These are phyloP conservation scores for Cataglyphis hispanica DNA, from an alignment of 1,140 invertebrate species.

Conservation along the genomic window DNA sequence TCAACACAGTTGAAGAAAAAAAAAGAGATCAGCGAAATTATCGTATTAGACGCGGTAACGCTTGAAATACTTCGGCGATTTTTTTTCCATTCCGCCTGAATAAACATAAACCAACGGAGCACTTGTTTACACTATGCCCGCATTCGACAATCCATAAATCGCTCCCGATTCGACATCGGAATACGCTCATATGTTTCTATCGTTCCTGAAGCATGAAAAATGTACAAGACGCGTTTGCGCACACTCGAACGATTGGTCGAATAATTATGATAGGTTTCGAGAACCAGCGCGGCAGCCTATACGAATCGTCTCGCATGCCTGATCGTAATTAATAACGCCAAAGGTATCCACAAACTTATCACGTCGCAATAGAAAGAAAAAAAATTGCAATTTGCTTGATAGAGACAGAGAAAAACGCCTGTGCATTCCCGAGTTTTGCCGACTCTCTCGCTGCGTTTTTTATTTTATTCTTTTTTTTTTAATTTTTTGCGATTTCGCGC, in stretches of 20 bases:
- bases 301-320: constrained; percentile 85
- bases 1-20: constrained; percentile 10
- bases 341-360: constrained; percentile 84
- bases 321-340: constrained; percentile 85
- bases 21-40: constrained; percentile 43
- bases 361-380: constrained; percentile 45
- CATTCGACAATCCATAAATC: constrained; percentile 75
- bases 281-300: constrained; percentile 31
- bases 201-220: neutral
- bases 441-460: neutral
- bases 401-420: constrained; percentile 70
- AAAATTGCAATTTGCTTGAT: constrained; percentile 71
- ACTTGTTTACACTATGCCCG: constrained; percentile 69
- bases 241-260: constrained; percentile 69
- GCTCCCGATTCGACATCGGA: constrained; percentile 50
- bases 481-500: neutral
- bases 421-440: constrained; percentile 14
- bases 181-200: constrained; percentile 1
- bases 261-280: constrained; percentile 78
- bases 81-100: constrained; percentile 38
- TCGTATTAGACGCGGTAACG: constrained; percentile 35
- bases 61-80: constrained; percentile 4
- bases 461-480: too few species aligned
- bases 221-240: neutral
- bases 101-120: constrained; percentile 46